phyloP scores from a whole-genome alignment of 1,140 invertebrate species.

The Andricus grossulariae region DNA sequence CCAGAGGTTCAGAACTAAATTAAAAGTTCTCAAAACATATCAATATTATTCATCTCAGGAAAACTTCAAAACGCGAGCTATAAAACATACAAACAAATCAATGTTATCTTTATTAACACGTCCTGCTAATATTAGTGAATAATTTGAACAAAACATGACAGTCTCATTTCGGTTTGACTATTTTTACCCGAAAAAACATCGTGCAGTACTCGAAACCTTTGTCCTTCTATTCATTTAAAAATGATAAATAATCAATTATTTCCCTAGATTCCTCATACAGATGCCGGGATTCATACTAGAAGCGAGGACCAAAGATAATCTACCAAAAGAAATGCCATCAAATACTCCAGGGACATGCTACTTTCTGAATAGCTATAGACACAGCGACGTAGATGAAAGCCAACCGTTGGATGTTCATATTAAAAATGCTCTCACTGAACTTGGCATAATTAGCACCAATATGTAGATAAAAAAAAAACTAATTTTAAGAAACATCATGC shows the following conservation, averaged over 20 bases:
- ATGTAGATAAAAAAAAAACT: constrained; percentile 61
- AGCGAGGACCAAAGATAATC: constrained; percentile 83
- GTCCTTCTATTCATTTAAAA: not conserved
- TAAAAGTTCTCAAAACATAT: no score
- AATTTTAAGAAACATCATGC: constrained; percentile 41
- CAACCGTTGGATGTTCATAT: constrained; percentile 82
- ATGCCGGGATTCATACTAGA: constrained; percentile 87
- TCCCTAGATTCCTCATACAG: constrained; percentile 83
- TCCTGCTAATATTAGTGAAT: no score
- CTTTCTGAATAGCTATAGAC: constrained; percentile 88
- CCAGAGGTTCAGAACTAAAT: no score
- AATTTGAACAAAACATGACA: no score
- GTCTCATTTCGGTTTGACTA: no score
- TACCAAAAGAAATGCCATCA: constrained; percentile 90
- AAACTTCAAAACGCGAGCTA: no score
- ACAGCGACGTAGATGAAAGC: constrained; percentile 79
- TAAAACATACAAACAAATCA: no score
- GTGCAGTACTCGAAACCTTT: no score
- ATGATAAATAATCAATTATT: constrained; percentile 3
- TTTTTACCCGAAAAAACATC: no score
- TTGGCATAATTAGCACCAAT: constrained; percentile 62
- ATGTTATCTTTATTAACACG: no score
- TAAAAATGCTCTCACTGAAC: constrained; percentile 74
- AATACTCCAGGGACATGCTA: constrained; percentile 88
- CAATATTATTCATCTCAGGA: no score